These are phyloP conservation scores for Hyperoplus immaculatus DNA, from an alignment of 2,797 vertebrate genomes.

Conservation along the genomic window DNA sequence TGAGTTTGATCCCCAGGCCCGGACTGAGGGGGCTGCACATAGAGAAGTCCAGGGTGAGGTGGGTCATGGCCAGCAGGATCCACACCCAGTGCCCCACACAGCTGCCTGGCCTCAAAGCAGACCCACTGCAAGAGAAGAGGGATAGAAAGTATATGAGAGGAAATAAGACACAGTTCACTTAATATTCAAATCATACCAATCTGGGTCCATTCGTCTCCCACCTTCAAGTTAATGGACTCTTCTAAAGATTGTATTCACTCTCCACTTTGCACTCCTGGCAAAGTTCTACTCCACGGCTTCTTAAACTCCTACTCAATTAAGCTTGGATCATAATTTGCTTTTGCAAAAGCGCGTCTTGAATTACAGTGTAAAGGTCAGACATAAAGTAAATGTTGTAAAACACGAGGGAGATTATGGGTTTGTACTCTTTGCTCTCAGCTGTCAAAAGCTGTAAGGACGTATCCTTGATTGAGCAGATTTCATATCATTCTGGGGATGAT, in stretches of 20 bases:
- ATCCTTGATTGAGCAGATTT: slow-evolving; percentile 66
- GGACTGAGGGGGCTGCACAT: slow-evolving; percentile 84
- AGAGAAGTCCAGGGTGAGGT: slow-evolving; percentile 88
- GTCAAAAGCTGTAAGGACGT: slow-evolving; percentile 44
- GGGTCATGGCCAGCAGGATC: slow-evolving; percentile 87
- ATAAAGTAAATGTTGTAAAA: slow-evolving; percentile 66
- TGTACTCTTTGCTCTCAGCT: slow-evolving; percentile 47
- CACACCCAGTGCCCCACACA: slow-evolving; percentile 85
- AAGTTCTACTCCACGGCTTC: slow-evolving; percentile 60
- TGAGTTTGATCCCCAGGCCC: slow-evolving; percentile 80
- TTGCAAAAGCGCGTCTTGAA: slow-evolving; percentile 38
- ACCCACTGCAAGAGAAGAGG: slow-evolving; percentile 77
- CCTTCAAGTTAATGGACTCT: slow-evolving; percentile 6
- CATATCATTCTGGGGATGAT: slow-evolving; percentile 68
- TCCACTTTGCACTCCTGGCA: slow-evolving; percentile 42
- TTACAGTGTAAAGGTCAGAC: slow-evolving; percentile 68
- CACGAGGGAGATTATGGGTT: slow-evolving; percentile 57
- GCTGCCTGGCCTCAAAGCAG: slow-evolving; percentile 81
- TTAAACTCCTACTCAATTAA: slow-evolving; percentile 62
- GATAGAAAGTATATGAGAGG: slow-evolving; percentile 48
- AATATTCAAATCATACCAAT: slow-evolving; percentile 36
- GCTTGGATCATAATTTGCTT: slow-evolving; percentile 70
- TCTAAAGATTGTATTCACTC: slow-evolving; percentile 47
- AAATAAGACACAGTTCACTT: not conserved
- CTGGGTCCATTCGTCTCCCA: not conserved